Conservation (phyloP, 37 sponge, comb jelly and placozoan species). For the Bolinopsis microptera region DNA sequence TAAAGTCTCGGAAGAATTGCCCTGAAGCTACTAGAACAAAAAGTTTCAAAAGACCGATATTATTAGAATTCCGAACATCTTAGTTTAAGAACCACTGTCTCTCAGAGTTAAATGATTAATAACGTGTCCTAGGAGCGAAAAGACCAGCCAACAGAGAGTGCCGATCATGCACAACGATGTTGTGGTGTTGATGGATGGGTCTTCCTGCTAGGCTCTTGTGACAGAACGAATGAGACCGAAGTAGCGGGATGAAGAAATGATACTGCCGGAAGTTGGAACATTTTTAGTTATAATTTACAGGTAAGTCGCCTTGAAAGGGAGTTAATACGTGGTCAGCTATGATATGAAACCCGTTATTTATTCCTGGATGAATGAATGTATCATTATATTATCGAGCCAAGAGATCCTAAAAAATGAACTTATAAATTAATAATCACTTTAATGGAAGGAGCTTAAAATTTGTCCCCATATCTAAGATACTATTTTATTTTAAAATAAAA, state of each 20-base stretch:
- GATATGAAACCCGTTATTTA: neutral
- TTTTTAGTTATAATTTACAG: no score
- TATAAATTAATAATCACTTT: no score
- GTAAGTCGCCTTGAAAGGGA: no score
- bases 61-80: conserved; percentile 5
- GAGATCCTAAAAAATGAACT: no score
- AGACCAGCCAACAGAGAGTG: neutral
- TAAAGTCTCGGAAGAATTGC: neutral
- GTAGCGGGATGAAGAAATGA: neutral
- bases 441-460: no score
- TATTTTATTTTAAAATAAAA: no score
- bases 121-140: conserved; percentile 14
- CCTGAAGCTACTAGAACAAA: conserved; percentile 17
- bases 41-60: neutral
- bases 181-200: neutral
- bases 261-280: no score
- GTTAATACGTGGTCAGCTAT: neutral
- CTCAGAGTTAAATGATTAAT: neutral
- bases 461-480: no score
- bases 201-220: neutral
- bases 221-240: no score
- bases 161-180: conserved; percentile 10
- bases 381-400: no score
- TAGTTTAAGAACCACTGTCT: neutral
- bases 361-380: no score